Conservation (phyloP, 2,888 invertebrate species). For the Orchesella flavescens region DNA sequence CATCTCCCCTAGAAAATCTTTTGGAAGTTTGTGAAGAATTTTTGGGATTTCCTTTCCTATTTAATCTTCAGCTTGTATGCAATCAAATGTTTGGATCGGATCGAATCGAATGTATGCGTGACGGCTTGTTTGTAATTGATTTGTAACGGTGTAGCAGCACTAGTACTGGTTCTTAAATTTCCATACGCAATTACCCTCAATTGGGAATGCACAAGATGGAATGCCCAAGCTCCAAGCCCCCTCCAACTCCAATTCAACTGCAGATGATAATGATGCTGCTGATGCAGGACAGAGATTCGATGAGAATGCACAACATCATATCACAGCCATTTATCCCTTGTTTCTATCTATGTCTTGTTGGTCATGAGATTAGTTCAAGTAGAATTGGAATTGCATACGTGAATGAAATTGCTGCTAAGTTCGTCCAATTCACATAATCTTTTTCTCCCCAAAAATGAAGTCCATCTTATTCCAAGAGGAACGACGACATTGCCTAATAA, state of each 20-base stretch:
- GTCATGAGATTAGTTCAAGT: background rate
- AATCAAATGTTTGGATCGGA: background rate
- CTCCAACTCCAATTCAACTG: conserved; percentile 10
- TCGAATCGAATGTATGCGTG: background rate
- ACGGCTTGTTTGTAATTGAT: conserved; percentile 4
- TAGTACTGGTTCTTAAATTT: background rate
- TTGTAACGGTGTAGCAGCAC: conserved; percentile 9
- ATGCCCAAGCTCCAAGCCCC: background rate
- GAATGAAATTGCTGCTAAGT: conserved; percentile 23
- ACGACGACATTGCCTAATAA: conserved; percentile 17
- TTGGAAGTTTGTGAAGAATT: no score
- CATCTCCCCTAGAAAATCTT: no score
- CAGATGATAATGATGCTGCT: conserved; percentile 37
- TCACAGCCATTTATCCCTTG: conserved; percentile 28
- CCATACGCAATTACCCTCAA: background rate
- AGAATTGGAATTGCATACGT: conserved; percentile 17
- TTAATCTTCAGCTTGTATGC: no score
- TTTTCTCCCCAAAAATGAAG: conserved; percentile 14
- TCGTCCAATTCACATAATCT: conserved; percentile 46
- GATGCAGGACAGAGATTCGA: background rate
- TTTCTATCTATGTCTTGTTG: conserved; percentile 1
- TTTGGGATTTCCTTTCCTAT: no score
- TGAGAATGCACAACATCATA: conserved; percentile 8
- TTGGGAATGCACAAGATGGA: background rate
- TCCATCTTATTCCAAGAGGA: conserved; percentile 33